Conservation (phyloP, 1,140 invertebrate genomes). For the Melitaea cinxia region DNA sequence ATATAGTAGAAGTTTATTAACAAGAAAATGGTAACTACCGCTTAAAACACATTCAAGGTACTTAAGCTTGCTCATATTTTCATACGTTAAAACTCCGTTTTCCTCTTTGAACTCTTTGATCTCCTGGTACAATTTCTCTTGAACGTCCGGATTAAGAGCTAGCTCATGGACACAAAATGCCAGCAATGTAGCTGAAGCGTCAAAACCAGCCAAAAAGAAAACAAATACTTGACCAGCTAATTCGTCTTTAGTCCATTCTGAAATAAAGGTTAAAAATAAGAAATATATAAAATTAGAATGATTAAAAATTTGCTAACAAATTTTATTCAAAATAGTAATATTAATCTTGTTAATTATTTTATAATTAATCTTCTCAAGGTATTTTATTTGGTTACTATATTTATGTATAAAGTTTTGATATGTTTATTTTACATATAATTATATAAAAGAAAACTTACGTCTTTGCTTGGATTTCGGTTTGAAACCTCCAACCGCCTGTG, state of each 20-base stretch:
- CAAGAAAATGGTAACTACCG: slow-evolving; percentile 46
- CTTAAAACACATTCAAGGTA: slow-evolving; percentile 75
- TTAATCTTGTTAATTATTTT: too few relatives aligned
- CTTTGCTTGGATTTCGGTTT: too few relatives aligned
- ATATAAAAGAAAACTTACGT: too few relatives aligned
- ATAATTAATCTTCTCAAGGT: too few relatives aligned
- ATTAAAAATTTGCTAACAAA: too few relatives aligned
- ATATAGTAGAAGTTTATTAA: background rate
- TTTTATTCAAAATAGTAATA: too few relatives aligned
- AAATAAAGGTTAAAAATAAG: slow-evolving; percentile 18
- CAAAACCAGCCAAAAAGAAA: slow-evolving; percentile 82
- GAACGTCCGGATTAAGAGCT: slow-evolving; percentile 81
- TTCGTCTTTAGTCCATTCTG: slow-evolving; percentile 67
- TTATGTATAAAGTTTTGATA: too few relatives aligned
- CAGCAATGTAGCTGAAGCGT: slow-evolving; percentile 66
- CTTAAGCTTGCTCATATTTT: slow-evolving; percentile 71
- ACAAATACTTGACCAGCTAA: slow-evolving; percentile 76
- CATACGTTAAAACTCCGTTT: slow-evolving; percentile 63
- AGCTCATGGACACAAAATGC: slow-evolving; percentile 76
- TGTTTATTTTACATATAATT: too few relatives aligned
- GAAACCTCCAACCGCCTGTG: too few relatives aligned
- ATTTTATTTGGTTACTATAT: too few relatives aligned
- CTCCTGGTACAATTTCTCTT: slow-evolving; percentile 83
- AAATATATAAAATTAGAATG: too few relatives aligned
- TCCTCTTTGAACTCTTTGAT: slow-evolving; percentile 69